These are phyloP conservation scores for Lophochroa leadbeateri DNA, from an alignment of 2,113 vertebrate species.

Conservation along the genomic window DNA sequence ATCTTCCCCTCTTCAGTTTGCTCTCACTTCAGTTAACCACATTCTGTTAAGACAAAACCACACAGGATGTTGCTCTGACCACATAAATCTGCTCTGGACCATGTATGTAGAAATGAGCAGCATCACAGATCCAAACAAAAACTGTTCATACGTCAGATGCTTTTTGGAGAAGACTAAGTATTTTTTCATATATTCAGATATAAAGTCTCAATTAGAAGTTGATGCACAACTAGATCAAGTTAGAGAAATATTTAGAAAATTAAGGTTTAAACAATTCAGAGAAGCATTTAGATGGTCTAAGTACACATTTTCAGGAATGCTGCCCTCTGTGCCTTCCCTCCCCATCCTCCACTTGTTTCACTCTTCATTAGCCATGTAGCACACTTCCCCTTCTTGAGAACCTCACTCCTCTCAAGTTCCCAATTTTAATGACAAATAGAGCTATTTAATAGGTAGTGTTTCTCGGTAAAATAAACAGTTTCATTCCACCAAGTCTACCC, in stretches of 20 bases:
- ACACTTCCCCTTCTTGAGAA: neutral
- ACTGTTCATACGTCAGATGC: neutral
- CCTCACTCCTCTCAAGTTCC: neutral
- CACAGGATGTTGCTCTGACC: neutral
- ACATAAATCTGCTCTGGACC: neutral
- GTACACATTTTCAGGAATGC: neutral
- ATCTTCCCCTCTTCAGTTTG: neutral
- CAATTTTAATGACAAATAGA: constrained; percentile 28
- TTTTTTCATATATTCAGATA: neutral
- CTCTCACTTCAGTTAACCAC: neutral
- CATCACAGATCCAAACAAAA: neutral
- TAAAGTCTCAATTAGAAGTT: neutral
- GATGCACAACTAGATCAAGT: neutral
- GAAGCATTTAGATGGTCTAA: neutral
- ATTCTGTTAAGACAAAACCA: neutral
- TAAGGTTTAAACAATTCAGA: neutral
- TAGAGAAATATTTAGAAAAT: neutral
- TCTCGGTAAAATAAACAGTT: neutral
- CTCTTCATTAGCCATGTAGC: neutral
- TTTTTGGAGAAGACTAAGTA: neutral
- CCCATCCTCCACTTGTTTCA: neutral
- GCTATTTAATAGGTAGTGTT: neutral
- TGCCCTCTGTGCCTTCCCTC: neutral
- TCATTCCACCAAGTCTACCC: neutral
- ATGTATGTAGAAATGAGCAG: neutral